phyloP scores from a whole-genome alignment of 2,797 vertebrate genomes.

The Phoebastria nigripes region DNA sequence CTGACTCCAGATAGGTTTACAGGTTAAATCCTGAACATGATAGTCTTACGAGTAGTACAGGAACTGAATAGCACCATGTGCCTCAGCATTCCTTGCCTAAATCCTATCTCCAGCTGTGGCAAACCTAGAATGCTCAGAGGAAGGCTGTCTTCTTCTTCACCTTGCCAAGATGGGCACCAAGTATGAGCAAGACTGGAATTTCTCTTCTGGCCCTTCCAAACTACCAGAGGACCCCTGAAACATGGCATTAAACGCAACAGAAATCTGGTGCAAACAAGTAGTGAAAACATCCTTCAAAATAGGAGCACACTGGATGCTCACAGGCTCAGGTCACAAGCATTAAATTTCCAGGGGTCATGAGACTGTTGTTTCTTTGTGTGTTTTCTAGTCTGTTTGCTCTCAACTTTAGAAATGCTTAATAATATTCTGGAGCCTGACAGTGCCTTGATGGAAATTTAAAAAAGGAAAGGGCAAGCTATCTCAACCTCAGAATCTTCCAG shows the following conservation, averaged over 20 bases:
- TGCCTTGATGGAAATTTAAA: neutral
- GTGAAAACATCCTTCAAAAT: rapidly evolving
- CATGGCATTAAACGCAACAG: neutral
- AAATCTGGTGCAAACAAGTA: neutral
- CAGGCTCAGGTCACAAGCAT: neutral
- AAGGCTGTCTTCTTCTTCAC: neutral
- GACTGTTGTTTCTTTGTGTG: neutral
- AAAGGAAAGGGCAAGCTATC: neutral
- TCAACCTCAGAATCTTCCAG: neutral
- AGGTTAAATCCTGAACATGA: neutral
- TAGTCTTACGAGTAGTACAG: neutral
- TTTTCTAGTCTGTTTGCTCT: neutral
- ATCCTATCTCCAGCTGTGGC: neutral
- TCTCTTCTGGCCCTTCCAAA: neutral
- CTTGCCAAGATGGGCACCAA: neutral
- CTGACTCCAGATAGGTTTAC: neutral
- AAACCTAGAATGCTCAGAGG: neutral
- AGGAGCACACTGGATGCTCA: neutral
- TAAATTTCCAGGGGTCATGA: neutral
- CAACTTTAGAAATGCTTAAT: neutral
- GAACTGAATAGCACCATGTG: neutral
- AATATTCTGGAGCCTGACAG: neutral
- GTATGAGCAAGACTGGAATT: neutral
- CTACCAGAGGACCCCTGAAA: neutral
- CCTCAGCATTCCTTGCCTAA: neutral